phyloP scores from a whole-genome alignment of 1,140 invertebrate genomes.

The Aphelenchoides fujianensis region DNA sequence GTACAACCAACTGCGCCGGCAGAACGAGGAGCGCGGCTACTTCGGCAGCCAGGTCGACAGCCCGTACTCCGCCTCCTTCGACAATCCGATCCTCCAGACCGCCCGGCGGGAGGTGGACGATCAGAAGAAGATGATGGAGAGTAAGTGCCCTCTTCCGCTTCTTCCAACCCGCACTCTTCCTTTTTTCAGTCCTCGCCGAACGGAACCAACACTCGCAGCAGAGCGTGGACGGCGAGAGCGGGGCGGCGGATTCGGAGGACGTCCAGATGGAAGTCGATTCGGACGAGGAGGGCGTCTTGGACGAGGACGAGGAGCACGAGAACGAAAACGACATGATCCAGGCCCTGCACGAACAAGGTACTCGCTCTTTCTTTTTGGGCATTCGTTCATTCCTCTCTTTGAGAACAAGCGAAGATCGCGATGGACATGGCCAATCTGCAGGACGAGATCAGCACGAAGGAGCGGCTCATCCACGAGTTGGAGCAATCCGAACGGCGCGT shows the following conservation, averaged over 20 bases:
- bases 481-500: slow-evolving; percentile 80
- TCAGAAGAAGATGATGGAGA: slow-evolving; percentile 22
- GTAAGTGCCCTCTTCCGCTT: too few relatives aligned
- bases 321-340: slow-evolving; percentile 40
- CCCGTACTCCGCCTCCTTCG: neutral
- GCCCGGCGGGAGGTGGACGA: slow-evolving; percentile 20
- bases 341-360: slow-evolving; percentile 55
- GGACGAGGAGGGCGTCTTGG: too few relatives aligned
- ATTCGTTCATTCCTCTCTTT: slow-evolving; percentile 27
- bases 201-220: slow-evolving; percentile 27
- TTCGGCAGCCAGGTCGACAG: neutral
- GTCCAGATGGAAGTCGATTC: slow-evolving; percentile 38
- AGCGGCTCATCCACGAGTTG: slow-evolving; percentile 79
- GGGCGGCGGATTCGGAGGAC: slow-evolving; percentile 17
- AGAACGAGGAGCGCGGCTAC: neutral
- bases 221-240: slow-evolving; percentile 64
- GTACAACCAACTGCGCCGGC: neutral
- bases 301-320: slow-evolving; percentile 54
- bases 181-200: slow-evolving; percentile 18
- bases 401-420: slow-evolving; percentile 41
- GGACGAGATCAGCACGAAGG: slow-evolving; percentile 47
- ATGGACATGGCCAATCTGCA: slow-evolving; percentile 46
- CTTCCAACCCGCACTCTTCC: too few relatives aligned
- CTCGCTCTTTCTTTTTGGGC: too few relatives aligned
- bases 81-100: neutral